These are phyloP conservation scores for Nyctalus aviator DNA, from an alignment of 2,797 vertebrate species.

Conservation along the genomic window DNA sequence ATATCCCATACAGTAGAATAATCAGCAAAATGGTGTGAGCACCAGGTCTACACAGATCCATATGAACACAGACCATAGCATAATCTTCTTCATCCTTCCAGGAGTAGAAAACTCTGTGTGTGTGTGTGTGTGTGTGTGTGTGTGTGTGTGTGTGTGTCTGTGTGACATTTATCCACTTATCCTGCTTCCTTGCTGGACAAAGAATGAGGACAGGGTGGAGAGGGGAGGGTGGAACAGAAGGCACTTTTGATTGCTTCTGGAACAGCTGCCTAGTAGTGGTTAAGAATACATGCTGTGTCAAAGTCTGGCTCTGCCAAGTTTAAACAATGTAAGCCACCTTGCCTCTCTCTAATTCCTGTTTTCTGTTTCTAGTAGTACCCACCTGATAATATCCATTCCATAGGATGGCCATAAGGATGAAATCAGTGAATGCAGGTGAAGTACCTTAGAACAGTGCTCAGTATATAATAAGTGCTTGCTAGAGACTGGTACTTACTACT, in stretches of 20 bases:
- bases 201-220: not conserved
- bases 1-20: not conserved
- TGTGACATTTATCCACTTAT: not conserved
- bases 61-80: not conserved
- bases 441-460: not conserved
- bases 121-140: not conserved
- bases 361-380: not conserved
- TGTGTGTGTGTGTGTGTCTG: too few relatives aligned
- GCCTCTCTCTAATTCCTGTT: not conserved
- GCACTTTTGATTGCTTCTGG: not conserved
- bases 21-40: not conserved
- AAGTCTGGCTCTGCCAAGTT: not conserved
- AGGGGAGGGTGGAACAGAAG: not conserved
- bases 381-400: not conserved
- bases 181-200: not conserved
- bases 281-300: not conserved
- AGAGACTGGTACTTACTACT: not conserved
- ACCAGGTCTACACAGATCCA: rapidly evolving
- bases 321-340: not conserved
- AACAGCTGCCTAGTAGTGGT: not conserved
- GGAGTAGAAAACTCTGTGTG: not conserved
- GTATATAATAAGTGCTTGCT: not conserved
- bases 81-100: not conserved
- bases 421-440: not conserved
- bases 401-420: rapidly evolving